These are phyloP conservation scores for Poecilia picta DNA, from an alignment of 2,797 vertebrate genomes.

Conservation along the genomic window DNA sequence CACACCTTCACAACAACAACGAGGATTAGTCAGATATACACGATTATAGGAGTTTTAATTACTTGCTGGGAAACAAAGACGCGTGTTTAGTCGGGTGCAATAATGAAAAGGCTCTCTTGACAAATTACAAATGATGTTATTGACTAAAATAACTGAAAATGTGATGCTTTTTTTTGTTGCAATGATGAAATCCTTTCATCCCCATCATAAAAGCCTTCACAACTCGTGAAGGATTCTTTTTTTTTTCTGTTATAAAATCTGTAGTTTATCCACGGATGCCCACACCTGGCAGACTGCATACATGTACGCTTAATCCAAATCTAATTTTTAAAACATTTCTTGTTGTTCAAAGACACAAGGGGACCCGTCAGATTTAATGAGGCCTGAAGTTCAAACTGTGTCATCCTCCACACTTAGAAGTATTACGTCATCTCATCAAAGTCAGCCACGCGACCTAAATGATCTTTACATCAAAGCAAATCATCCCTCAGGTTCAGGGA, in stretches of 20 bases:
- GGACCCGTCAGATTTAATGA: constrained; percentile 59
- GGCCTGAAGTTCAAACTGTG: constrained; percentile 14
- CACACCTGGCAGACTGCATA: constrained; percentile 7
- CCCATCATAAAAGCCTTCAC: not conserved
- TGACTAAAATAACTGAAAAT: not conserved
- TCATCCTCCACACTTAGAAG: constrained; percentile 49
- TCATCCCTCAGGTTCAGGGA: constrained; percentile 19
- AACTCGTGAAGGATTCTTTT: not conserved
- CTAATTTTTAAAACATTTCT: constrained; percentile 17
- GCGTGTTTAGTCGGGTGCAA: not conserved
- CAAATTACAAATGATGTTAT: not conserved
- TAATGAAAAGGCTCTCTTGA: not conserved
- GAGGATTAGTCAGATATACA: constrained; percentile 20
- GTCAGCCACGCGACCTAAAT: constrained; percentile 33
- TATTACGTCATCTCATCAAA: constrained; percentile 50
- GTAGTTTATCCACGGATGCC: constrained; percentile 1
- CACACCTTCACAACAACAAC: constrained; percentile 75
- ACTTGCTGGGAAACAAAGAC: not conserved
- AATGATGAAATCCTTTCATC: not conserved
- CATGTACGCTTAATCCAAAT: constrained; percentile 10
- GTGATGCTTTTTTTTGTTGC: not conserved
- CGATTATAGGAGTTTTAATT: constrained; percentile 12
- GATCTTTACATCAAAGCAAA: constrained; percentile 50
- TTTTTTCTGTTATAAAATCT: not conserved
- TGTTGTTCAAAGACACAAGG: constrained; percentile 21